Evolutionary conservation across 1,140 invertebrate species (phyloP), one percentile per base, ranked within the genome.

Genomic region (Littorina saxatilis): DNA sequence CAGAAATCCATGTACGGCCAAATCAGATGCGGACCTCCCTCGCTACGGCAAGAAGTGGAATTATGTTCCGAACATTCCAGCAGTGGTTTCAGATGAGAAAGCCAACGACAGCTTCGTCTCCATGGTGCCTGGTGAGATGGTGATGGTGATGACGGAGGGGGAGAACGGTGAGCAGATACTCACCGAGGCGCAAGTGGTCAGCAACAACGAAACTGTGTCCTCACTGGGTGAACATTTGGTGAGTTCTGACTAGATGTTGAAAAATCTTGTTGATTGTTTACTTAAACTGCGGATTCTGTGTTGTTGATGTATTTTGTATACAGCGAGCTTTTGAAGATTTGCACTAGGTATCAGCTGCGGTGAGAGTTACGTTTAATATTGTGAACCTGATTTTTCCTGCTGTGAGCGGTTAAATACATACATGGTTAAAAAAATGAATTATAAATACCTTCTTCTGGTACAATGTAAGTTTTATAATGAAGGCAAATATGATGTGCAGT

Each of bases 21-120:
- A 91, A 80, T 83, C 85, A 13, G 90, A 92, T 82, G 81, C 84
- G 39, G 90, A 91, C 73, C 83, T 91, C 23, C 91, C 91, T 43
- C 80, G 90, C 17, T 92, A 92, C 82, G 87, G 88, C 17, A 91
- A 90, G 81, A 87, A 84, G 37, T 90, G 88, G 90, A 82, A 82
- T 0, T 88, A 83, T 76, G 73, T 83, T 7, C 83, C 84, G 40
- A 87, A 87, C 79, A 85, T 88, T 50, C 84, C 86, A 32, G 85
- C 86, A 23, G 83, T 86, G 32, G 70, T 84, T 32, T 86, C 79
- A 13, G 72, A 74, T 2, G 27, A 43, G 37, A 76, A 68, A 29
- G 68, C 70, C 23, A 27, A 43, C 5, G 37, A 47, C 79, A 58
- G 47, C 20, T 47, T 50, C 17, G 37, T 80, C 29, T 68, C 39